These are phyloP conservation scores for Erpetoichthys calabaricus DNA, from an alignment of 2,797 vertebrate species.

Conservation along the genomic window DNA sequence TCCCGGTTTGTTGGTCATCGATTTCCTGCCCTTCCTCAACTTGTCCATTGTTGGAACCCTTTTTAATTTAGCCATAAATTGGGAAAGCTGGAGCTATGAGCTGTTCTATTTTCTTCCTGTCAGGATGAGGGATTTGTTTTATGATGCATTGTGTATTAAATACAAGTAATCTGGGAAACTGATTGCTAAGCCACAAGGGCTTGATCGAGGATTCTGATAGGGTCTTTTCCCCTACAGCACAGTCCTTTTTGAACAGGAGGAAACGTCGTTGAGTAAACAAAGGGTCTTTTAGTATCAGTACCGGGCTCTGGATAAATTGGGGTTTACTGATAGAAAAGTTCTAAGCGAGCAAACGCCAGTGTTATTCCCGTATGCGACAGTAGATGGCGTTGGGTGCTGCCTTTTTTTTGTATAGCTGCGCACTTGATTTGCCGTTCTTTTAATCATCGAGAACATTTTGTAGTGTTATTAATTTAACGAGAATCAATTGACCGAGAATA, in stretches of 20 bases:
- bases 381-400: conserved; percentile 59
- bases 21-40: conserved; percentile 75
- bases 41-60: conserved; percentile 72
- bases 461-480: too few relatives aligned
- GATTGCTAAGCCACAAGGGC: conserved; percentile 68
- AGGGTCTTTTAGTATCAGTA: conserved; percentile 40
- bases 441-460: too few relatives aligned
- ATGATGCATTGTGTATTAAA: conserved; percentile 99
- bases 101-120: conserved; percentile 98
- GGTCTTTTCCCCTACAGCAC: conserved; percentile 21
- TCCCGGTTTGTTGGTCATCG: conserved; percentile 68
- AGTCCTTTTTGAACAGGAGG: conserved; percentile 41
- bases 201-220: conserved; percentile 60
- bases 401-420: neutral
- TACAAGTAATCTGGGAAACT: conserved; percentile 94
- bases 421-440: too few relatives aligned
- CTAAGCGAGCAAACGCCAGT: conserved; percentile 1
- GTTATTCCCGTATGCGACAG: conserved; percentile 24
- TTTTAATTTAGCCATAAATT: conserved; percentile 99
- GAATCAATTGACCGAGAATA: too few relatives aligned
- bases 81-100: conserved; percentile 86
- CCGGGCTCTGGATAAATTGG: conserved; percentile 34
- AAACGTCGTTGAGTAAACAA: conserved; percentile 48
- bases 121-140: conserved; percentile 98
- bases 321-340: conserved; percentile 31